Conservation (phyloP, 2,797 vertebrate species). For the Amblyraja radiata region DNA sequence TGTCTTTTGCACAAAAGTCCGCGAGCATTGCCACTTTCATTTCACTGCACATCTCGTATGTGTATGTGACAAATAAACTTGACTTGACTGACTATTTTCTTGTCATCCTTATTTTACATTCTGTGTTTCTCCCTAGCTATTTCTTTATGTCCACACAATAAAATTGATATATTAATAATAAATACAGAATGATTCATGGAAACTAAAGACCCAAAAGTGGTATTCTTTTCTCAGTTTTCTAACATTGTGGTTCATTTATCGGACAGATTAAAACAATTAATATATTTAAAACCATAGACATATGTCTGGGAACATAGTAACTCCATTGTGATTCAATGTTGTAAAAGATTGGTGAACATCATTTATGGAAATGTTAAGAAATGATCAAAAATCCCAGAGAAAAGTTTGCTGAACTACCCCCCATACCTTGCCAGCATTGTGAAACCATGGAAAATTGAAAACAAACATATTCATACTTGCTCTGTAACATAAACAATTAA, state of each 20-base stretch:
- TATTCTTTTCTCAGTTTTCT: background rate
- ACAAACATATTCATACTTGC: background rate
- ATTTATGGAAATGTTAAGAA: background rate
- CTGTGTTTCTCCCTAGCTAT: background rate
- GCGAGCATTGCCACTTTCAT: no score
- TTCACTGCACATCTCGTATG: no score
- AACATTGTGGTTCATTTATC: background rate
- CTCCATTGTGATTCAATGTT: background rate
- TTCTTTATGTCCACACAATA: background rate
- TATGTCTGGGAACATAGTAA: background rate
- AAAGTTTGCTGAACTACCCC: background rate
- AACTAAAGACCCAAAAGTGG: background rate
- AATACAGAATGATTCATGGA: background rate
- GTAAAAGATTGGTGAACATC: background rate
- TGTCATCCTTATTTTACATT: background rate
- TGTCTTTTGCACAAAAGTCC: no score
- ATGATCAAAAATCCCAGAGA: background rate
- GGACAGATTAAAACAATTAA: background rate
- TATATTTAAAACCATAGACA: background rate
- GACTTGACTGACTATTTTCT: no score
- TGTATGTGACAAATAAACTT: no score
- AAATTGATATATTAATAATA: background rate
- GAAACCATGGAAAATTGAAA: background rate
- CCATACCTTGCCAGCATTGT: background rate
- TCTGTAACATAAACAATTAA: background rate